These are phyloP conservation scores for Avahi laniger DNA, from an alignment of 2,797 vertebrate genomes.

Conservation along the genomic window DNA sequence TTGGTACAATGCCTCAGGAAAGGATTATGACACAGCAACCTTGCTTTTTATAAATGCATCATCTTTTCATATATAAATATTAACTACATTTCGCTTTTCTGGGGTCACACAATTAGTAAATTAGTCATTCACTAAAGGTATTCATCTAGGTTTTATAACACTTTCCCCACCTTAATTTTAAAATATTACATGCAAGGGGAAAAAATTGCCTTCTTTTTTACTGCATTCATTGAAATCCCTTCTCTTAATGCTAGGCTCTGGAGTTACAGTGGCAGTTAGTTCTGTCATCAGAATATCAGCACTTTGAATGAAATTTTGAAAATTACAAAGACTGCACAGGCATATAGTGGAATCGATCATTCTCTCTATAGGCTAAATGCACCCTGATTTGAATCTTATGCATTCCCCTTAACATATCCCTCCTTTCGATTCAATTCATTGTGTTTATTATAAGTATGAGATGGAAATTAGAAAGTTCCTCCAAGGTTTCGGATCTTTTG, in stretches of 20 bases:
- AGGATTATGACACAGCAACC: not conserved
- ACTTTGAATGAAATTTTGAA: constrained; percentile 71
- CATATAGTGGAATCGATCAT: constrained; percentile 47
- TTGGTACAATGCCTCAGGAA: constrained; percentile 45
- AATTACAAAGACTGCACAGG: constrained; percentile 64
- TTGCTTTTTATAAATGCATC: not conserved
- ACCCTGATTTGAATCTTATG: constrained; percentile 48
- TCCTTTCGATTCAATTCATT: constrained; percentile 47
- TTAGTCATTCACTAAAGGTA: constrained; percentile 62
- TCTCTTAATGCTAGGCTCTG: constrained; percentile 71
- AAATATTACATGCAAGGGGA: constrained; percentile 60
- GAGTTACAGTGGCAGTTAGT: constrained; percentile 66
- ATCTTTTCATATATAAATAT: constrained; percentile 60
- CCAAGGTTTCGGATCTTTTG: constrained; percentile 57
- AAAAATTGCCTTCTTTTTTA: constrained; percentile 69
- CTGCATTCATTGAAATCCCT: constrained; percentile 59
- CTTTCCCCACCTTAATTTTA: constrained; percentile 68
- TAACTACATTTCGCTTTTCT: constrained; percentile 54
- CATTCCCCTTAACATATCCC: constrained; percentile 53
- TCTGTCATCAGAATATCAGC: constrained; percentile 62
- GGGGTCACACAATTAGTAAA: constrained; percentile 64
- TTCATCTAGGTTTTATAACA: constrained; percentile 72
- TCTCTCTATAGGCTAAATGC: constrained; percentile 53
- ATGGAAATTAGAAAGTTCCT: constrained; percentile 59
- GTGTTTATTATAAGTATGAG: constrained; percentile 29